A percentile compares a stretch with the other conserved stretches of the same genome.
Evolutionary conservation across 1,140 invertebrate genomes (phyloP).

Genomic region (Dinoponera quadriceps): DNA sequence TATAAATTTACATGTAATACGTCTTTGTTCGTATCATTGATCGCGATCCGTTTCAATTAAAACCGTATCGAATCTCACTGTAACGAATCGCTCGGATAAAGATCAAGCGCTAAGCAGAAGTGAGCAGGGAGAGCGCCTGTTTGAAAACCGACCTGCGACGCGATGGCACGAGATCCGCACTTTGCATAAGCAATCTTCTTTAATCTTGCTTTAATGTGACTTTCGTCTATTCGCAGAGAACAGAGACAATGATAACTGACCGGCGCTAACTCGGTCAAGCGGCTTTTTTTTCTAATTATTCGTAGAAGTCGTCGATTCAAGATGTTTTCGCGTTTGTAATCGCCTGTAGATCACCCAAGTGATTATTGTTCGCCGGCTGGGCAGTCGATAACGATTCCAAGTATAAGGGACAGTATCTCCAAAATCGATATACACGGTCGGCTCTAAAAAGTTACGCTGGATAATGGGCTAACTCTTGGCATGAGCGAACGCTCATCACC

Average conservation of each 20-base stretch:
- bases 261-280: not conserved
- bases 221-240: not conserved
- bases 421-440: conserved; percentile 7
- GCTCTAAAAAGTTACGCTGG: not conserved
- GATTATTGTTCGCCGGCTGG: not conserved
- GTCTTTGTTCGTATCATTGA: not conserved
- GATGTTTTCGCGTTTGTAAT: not conserved
- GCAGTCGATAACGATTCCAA: not conserved
- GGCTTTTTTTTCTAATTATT: not conserved
- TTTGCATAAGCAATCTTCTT: no score
- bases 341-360: no score
- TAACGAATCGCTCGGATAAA: not conserved
- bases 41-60: not conserved
- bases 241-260: not conserved
- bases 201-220: no score
- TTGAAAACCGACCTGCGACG: no score
- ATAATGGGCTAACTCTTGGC: not conserved
- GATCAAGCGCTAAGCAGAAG: not conserved
- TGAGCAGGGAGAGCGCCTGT: no score
- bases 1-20: not conserved
- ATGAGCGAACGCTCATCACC: no score
- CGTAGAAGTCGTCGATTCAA: not conserved
- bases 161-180: no score
- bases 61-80: not conserved
- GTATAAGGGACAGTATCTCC: not conserved